Evolutionary conservation across 2,797 vertebrate genomes (phyloP), one percentile per base, ranked within the genome.

Genomic region (Lutjanus campechanus): DNA sequence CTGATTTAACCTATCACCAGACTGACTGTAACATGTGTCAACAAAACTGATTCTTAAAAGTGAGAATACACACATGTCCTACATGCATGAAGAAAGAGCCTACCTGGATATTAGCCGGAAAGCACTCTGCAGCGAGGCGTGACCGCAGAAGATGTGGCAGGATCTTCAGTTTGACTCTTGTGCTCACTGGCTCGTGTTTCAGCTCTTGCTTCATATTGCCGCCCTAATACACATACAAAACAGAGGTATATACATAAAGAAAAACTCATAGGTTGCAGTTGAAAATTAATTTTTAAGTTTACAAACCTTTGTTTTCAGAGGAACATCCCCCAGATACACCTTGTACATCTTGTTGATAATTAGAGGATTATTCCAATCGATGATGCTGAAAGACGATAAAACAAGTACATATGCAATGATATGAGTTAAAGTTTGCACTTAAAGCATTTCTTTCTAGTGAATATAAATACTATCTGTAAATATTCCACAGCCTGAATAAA

Each of bases 341-440:
- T 97, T 99, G 94, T 97, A 99, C 96, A 99, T 97, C 95, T 97
- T 99, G 94, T 97, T 98, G 93, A 99, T 95, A 73, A 99, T 98
- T 74, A 95, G 82, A 83, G 98, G 97, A 93, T 98, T 98, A 90
- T 99, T 99, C 98, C 98, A 99, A 88, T 99, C 98, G 79, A 99
- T 97, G 89, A 99, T 96, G 94, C 98, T 99, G 93, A 25, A 93
- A 82, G 19, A 88, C 63, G 84, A 82, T 7, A 85, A 78, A 86
- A 72, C 6, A 87, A 53, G n/a, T 2, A 46, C 7, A 64, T 51
- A 13, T 59, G 0, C n/a, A 65, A n/a, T 22, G 1, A 40, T 12
- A 20, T 55, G 1, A 69, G 29, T n/a, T 44, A 5, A 63, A 8
- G 15, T 20, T 63, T 51, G 43, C 51, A 46, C 11, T 61, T 49